These are phyloP conservation scores for Eumaeus atala DNA, from an alignment of 1,140 invertebrate species.

Conservation along the genomic window DNA sequence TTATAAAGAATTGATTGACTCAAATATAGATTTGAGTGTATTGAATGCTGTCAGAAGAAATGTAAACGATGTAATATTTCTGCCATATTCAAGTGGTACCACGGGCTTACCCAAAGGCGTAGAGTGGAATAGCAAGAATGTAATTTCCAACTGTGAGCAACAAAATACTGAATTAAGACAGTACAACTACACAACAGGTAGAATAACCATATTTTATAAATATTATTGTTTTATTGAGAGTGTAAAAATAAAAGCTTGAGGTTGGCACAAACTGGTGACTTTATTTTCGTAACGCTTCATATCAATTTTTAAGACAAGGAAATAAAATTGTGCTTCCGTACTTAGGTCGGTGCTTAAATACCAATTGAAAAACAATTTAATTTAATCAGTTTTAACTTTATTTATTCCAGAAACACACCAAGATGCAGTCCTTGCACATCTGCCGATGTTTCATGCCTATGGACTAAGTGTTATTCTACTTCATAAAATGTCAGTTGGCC, in stretches of 20 bases:
- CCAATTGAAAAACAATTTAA: too few relatives aligned
- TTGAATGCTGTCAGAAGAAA: constrained; percentile 56
- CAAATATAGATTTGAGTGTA: constrained; percentile 58
- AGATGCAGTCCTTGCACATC: constrained; percentile 76
- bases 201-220: constrained; percentile 17
- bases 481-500: constrained; percentile 77
- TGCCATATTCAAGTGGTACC: constrained; percentile 89
- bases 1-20: constrained; percentile 73
- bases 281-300: too few relatives aligned
- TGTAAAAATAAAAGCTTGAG: too few relatives aligned
- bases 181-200: constrained; percentile 45
- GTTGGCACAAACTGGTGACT: too few relatives aligned
- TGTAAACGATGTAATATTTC: constrained; percentile 70
- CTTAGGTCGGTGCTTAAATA: too few relatives aligned
- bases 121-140: constrained; percentile 82
- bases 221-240: not conserved
- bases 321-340: too few relatives aligned
- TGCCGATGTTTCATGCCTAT: constrained; percentile 92
- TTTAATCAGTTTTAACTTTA: not conserved
- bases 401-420: constrained; percentile 42
- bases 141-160: constrained; percentile 76
- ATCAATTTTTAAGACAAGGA: too few relatives aligned
- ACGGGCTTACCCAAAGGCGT: constrained; percentile 93
- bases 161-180: constrained; percentile 46
- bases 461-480: constrained; percentile 78